Conservation (phyloP, 2,888 invertebrate genomes). For the Tenthredo distinguenda region DNA sequence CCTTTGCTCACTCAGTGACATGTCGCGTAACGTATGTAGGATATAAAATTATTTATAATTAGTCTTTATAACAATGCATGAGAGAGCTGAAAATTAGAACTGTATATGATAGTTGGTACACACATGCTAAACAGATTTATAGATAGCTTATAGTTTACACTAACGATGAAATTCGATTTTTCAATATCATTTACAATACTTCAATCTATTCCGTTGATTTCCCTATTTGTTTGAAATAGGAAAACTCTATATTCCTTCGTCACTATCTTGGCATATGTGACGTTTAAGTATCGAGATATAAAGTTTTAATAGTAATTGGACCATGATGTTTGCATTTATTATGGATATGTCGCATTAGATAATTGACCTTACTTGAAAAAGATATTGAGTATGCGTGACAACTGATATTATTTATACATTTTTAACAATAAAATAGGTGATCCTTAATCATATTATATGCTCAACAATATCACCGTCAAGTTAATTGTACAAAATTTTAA, state of each 20-base stretch:
- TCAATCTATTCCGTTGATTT: not conserved
- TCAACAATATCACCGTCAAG: slow-evolving; percentile 22
- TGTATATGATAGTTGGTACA: not conserved
- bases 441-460: slow-evolving; percentile 18
- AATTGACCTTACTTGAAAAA: too few species aligned
- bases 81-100: not conserved
- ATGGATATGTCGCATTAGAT: not conserved
- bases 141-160: slow-evolving; percentile 1
- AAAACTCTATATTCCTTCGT: not conserved
- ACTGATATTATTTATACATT: not conserved
- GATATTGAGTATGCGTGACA: not conserved
- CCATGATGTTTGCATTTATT: not conserved
- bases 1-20: not conserved
- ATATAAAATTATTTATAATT: slow-evolving; percentile 1
- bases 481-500: slow-evolving; percentile 37
- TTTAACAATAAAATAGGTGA: not conserved
- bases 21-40: not conserved
- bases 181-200: not conserved
- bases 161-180: not conserved
- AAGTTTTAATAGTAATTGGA: not conserved
- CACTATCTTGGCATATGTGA: slow-evolving; percentile 15
- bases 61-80: not conserved
- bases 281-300: not conserved
- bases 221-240: not conserved
- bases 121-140: not conserved